Evolutionary conservation across 1,140 invertebrate genomes (phyloP).

Genomic region (Papilio glaucus): DNA sequence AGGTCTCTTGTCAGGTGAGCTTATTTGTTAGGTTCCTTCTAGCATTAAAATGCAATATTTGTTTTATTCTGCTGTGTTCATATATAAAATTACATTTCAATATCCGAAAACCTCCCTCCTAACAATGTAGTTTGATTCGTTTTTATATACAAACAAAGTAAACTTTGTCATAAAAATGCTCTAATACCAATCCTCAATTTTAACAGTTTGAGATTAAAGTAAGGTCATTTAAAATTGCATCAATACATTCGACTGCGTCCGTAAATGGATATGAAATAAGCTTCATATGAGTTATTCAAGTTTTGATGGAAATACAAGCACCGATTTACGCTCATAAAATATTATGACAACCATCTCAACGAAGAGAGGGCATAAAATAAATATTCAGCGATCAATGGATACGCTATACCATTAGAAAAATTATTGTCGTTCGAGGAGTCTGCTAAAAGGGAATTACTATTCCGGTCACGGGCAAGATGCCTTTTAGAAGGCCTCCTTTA

Average conservation of each 20-base stretch:
- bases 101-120: too few species aligned
- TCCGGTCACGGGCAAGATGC: constrained; percentile 46
- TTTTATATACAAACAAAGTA: too few species aligned
- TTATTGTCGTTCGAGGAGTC: constrained; percentile 57
- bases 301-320: constrained; percentile 2
- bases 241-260: not conserved
- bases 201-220: too few species aligned
- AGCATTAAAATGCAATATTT: too few species aligned
- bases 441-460: constrained; percentile 64
- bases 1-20: too few species aligned
- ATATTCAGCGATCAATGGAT: constrained; percentile 41
- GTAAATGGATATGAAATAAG: not conserved
- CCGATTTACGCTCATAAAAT: constrained; percentile 27
- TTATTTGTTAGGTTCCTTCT: too few species aligned
- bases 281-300: not conserved
- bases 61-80: too few species aligned
- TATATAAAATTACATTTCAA: too few species aligned
- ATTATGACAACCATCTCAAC: constrained; percentile 30
- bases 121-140: too few species aligned
- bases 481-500: constrained; percentile 52
- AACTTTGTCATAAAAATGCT: too few species aligned
- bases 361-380: constrained; percentile 31
- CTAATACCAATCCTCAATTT: too few species aligned
- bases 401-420: constrained; percentile 48
- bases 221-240: too few species aligned